These are phyloP conservation scores for Ommatoiulus sabulosus DNA, from an alignment of 2,888 invertebrate genomes.

Conservation along the genomic window DNA sequence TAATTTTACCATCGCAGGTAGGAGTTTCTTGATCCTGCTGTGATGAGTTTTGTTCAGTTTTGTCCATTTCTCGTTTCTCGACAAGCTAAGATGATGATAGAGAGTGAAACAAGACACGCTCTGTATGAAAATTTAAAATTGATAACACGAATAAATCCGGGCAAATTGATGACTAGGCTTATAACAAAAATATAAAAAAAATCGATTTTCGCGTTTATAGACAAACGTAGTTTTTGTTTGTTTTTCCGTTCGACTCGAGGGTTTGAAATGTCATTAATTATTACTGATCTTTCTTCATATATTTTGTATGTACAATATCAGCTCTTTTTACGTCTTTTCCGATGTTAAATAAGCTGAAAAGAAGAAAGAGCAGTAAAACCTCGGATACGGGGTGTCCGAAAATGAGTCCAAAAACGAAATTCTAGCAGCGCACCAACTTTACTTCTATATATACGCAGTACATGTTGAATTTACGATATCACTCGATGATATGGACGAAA, in stretches of 20 bases:
- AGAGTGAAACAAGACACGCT: not conserved
- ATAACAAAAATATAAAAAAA: not conserved
- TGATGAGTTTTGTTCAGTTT: not conserved
- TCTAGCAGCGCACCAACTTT: too few relatives aligned
- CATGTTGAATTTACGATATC: not conserved
- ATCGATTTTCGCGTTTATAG: slow-evolving; percentile 1
- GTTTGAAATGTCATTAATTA: slow-evolving; percentile 22
- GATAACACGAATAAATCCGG: slow-evolving; percentile 27
- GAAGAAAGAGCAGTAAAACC: not conserved
- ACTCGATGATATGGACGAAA: not conserved
- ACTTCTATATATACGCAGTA: too few relatives aligned
- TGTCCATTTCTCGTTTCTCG: not conserved
- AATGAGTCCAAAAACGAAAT: not conserved
- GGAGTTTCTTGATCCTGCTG: not conserved
- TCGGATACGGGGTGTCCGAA: not conserved
- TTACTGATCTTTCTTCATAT: not conserved
- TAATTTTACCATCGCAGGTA: too few relatives aligned
- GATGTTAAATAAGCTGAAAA: not conserved
- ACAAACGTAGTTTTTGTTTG: not conserved
- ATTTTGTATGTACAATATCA: not conserved
- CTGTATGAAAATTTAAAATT: not conserved
- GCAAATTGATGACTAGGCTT: slow-evolving; percentile 2
- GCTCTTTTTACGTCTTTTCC: not conserved
- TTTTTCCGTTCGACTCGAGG: not conserved
- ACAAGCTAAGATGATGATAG: not conserved